Percentiles rank a stretch among this genome's conserved stretches.
These are phyloP conservation scores for Blastobasis lacticolella DNA, from an alignment of 2,888 invertebrate genomes.

Conservation along the genomic window DNA sequence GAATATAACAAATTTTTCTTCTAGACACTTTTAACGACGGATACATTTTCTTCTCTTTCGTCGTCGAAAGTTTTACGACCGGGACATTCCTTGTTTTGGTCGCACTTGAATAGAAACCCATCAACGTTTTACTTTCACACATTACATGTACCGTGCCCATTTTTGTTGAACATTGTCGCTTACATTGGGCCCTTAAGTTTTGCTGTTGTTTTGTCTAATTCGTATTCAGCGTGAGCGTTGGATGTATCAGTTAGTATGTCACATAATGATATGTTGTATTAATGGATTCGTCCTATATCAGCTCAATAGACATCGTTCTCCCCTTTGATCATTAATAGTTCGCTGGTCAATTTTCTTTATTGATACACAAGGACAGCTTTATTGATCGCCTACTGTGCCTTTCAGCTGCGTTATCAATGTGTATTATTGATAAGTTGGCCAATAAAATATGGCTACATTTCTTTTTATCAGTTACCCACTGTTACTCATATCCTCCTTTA, in stretches of 20 bases:
- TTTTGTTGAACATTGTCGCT: conserved; percentile 26
- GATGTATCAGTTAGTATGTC: conserved; percentile 28
- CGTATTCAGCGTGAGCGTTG: conserved; percentile 11
- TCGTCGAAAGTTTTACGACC: background rate
- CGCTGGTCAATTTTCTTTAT: background rate
- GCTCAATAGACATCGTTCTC: conserved; percentile 16
- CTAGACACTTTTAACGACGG: background rate
- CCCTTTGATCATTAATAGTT: conserved; percentile 39
- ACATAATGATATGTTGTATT: conserved; percentile 34
- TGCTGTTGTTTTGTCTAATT: conserved; percentile 31
- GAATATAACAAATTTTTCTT: background rate
- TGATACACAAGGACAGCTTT: background rate
- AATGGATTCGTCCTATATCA: conserved; percentile 40
- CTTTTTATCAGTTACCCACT: no score
- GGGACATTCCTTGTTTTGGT: background rate
- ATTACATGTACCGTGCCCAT: conserved; percentile 24
- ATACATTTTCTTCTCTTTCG: background rate
- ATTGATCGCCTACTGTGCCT: no score
- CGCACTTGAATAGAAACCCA: conserved; percentile 9
- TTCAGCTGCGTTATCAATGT: no score
- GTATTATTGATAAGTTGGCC: no score
- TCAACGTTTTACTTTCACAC: conserved; percentile 27
- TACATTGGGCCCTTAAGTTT: conserved; percentile 30
- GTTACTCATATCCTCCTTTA: no score
- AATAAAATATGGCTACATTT: no score